Conservation (phyloP, 2,113 vertebrate genomes). For the Caranx melampygus region DNA sequence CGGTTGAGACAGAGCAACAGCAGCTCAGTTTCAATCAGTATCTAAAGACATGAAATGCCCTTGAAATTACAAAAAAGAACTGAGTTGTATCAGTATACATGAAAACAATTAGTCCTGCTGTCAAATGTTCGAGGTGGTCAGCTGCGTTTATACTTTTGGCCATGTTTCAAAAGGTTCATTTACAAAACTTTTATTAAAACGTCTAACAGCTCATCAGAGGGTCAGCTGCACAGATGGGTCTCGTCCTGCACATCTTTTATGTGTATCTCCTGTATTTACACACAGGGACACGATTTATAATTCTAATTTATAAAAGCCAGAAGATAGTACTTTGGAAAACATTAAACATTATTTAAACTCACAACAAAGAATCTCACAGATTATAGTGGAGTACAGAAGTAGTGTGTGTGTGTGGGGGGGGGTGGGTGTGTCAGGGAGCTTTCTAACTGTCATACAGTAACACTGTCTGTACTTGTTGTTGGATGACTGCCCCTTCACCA, state of each 20-base stretch:
- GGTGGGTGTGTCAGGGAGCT: constrained; percentile 33
- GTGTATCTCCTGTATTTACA: not conserved
- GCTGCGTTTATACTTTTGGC: too few relatives aligned
- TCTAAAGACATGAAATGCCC: not conserved
- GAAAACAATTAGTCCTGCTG: too few relatives aligned
- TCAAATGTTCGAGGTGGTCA: too few relatives aligned
- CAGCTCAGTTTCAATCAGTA: too few relatives aligned
- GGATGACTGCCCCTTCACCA: constrained; percentile 6
- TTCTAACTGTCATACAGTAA: constrained; percentile 15
- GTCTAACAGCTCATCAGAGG: too few relatives aligned
- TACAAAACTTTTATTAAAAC: too few relatives aligned
- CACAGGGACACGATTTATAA: not conserved
- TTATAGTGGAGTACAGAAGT: too few relatives aligned
- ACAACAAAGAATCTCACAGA: not conserved
- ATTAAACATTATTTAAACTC: not conserved
- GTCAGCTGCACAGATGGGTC: too few relatives aligned
- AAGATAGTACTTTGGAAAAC: not conserved
- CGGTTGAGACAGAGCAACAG: too few relatives aligned
- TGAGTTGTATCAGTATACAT: not conserved
- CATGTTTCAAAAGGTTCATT: too few relatives aligned
- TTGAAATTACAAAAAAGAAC: not conserved
- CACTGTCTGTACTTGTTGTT: constrained; percentile 55
- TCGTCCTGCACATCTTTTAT: too few relatives aligned
- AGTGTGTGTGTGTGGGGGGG: not conserved
- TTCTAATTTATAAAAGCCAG: not conserved